These are phyloP conservation scores for Bellardia pandia DNA, from an alignment of 2,888 invertebrate genomes.

Conservation along the genomic window DNA sequence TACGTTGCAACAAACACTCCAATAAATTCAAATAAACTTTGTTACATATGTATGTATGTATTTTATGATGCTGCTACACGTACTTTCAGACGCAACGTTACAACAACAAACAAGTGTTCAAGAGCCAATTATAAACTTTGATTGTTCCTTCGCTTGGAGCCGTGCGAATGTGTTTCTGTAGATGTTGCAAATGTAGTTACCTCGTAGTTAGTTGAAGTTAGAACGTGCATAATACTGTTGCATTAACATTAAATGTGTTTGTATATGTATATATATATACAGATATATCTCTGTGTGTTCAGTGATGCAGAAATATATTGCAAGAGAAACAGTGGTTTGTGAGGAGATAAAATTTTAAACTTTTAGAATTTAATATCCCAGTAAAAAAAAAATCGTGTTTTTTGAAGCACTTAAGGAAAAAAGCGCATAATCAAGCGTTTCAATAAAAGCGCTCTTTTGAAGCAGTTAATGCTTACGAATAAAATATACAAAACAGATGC, in stretches of 20 bases:
- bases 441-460: too few relatives aligned
- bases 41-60: not conserved
- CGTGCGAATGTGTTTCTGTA: conserved; percentile 36
- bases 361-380: not conserved
- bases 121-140: conserved; percentile 73
- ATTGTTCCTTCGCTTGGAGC: conserved; percentile 64
- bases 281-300: not conserved
- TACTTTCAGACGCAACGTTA: conserved; percentile 25
- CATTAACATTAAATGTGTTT: not conserved
- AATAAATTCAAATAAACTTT: not conserved
- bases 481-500: too few relatives aligned
- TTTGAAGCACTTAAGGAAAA: too few relatives aligned
- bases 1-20: conserved; percentile 18
- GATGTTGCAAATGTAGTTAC: conserved; percentile 20
- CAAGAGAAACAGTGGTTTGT: not conserved
- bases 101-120: conserved; percentile 67
- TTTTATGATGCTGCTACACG: conserved; percentile 33
- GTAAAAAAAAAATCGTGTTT: too few relatives aligned
- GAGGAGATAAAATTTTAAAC: not conserved
- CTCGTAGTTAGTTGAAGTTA: conserved; percentile 47
- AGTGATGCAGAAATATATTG: conserved; percentile 29
- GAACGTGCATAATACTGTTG: conserved; percentile 6
- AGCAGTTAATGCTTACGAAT: too few relatives aligned
- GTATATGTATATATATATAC: not conserved
- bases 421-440: too few relatives aligned